Base-by-base conservation (phyloP, 2,888 invertebrate genomes). In the Drosophila quinaria region DNA sequence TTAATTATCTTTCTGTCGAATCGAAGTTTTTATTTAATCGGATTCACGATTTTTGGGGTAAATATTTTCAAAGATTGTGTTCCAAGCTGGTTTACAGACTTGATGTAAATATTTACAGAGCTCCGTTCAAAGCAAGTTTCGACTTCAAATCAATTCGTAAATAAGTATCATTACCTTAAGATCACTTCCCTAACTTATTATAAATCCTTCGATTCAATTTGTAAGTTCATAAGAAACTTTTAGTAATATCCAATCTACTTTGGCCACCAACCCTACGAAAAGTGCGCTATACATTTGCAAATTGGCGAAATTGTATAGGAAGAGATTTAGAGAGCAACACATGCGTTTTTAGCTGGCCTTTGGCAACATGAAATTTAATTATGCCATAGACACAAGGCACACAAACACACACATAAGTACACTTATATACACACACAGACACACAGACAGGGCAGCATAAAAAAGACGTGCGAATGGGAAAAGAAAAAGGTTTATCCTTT, bases 331-430 rank as follows among this genome's bases (percentile, higher is more conserved):
- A 17, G 51, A 15, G 55, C 42, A 49, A 49, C 54, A 63, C 75
- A 68, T 71, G 76, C 65, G 60, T 46, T 64, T 58, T 59, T 22
- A 29, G 51, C 47, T 60, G 49, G 54, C 80, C 74, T 46, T 42
- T 46, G 71, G 83, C 74, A 33, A 80, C 70, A 75, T 80, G 50
- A 88, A 84, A 84, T 88, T 86, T 88, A 88, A 84, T 86, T 84
- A 88, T 78, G 72, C 72, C 70, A 87, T 69, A 77, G 86, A 73
- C 63, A 78, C 75, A 60, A 51, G 54, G 37, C 41, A 49, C 67
- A 67, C 59, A 63, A 41, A 47, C 33, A 49, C n/a, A 47, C 59
- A 31, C 42, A 25, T 56, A 51, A 49, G 47, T 46, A 55, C 60
- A 62, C 62, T 42, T 31, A 49, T 8, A 19, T 47, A 37, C 19